Percentiles rank a stretch among this genome's conserved stretches.
Conservation (phyloP, 2,888 invertebrate genomes). For the Trisateles emortualis region DNA sequence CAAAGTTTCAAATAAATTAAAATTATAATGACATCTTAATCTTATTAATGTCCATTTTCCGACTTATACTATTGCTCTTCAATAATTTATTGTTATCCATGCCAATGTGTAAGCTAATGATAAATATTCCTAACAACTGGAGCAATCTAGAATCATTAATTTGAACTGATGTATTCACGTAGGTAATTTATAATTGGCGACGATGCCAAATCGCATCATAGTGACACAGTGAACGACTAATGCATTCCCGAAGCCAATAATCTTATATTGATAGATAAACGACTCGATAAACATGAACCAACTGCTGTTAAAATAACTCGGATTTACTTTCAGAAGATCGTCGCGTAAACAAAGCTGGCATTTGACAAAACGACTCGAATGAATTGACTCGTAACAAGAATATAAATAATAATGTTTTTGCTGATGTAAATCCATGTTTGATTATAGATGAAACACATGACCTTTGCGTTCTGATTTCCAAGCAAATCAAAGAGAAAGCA, state of each 20-base stretch:
- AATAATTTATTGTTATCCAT: slow-evolving; percentile 40
- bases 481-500: slow-evolving; percentile 86
- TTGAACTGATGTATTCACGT: slow-evolving; percentile 37
- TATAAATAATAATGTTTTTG: slow-evolving; percentile 36
- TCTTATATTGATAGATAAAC: slow-evolving; percentile 44
- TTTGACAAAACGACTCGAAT: slow-evolving; percentile 21
- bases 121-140: slow-evolving; percentile 52
- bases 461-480: slow-evolving; percentile 69
- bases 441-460: slow-evolving; percentile 58
- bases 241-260: slow-evolving; percentile 51
- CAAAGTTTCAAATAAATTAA: slow-evolving; percentile 6
- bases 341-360: slow-evolving; percentile 22
- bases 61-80: slow-evolving; percentile 11
- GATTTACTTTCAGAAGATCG: slow-evolving; percentile 25
- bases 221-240: slow-evolving; percentile 46
- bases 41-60: slow-evolving; percentile 13
- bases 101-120: slow-evolving; percentile 38
- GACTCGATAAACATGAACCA: slow-evolving; percentile 35
- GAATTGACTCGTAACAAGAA: slow-evolving; percentile 34
- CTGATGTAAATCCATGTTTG: slow-evolving; percentile 42
- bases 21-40: slow-evolving; percentile 9
- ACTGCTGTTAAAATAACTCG: slow-evolving; percentile 37
- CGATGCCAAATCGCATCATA: slow-evolving; percentile 56
- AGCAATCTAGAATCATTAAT: slow-evolving; percentile 51
- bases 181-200: slow-evolving; percentile 51